Base-by-base conservation (phyloP, 2,113 vertebrate species). In the Typhlomys cinereus region DNA sequence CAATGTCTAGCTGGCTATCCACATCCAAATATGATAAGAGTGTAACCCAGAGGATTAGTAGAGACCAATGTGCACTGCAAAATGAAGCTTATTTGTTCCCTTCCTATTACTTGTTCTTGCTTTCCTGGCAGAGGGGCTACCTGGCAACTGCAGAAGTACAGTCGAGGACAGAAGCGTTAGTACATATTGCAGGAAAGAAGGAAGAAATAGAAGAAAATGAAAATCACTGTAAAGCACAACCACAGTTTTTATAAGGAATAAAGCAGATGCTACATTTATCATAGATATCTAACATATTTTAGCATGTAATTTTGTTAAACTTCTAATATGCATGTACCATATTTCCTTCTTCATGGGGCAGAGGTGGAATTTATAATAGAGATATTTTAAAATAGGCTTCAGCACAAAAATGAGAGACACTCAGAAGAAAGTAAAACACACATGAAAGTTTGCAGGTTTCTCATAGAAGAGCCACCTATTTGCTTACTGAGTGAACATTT, bases 71-170 rank as follows among this genome's bases (percentile, higher is more conserved):
- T 96, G 27, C 66, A 78, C 10, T 71, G 79, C 94, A 17, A 93
- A 97, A 94, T 75, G 80, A 80, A 91, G 57, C 61, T 66, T 95
- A 41, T 94, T 95, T 95, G 21, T 82, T 94, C 44, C 78, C 21
- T 89, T 93, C 59, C 62, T 96, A 31, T 64, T 94, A 71, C 75
- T 97, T 75, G 92, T 31, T 94, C 23, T 78, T 93, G 34, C 82
- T 96, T 74, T 95, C 95, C 34, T 86, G 86, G 86, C 25, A 62
- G 31, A 90, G 2, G 9, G 88, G 79, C 36, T 96, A 62, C 50
- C 90, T 75, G 48, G 0, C 13, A 61, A 93, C 27, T 64, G 34
- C 67, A 89, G 57, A 97, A 90, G 70, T 50, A 39, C 21, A 87
- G 57, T 44, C 36, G 67, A 52, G 25, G n/a, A 57, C 73, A 89